Evolutionary conservation across 53 echinoderm and acorn worm species (phyloP), one percentile per base, ranked within the genome.

Genomic region (Holothuria scabra): DNA sequence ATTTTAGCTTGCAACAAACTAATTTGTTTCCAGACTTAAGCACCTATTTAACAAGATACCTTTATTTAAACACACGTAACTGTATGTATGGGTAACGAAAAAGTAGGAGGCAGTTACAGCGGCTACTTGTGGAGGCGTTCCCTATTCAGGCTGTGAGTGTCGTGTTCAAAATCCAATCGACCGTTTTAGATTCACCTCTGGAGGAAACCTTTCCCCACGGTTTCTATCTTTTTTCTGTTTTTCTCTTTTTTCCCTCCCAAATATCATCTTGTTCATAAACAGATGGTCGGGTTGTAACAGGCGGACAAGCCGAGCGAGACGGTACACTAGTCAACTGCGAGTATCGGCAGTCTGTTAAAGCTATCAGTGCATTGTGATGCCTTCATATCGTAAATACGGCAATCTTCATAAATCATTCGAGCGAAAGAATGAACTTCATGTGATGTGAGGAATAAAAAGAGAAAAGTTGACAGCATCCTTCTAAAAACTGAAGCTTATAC

Each of bases 321-420:
- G 72, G 72, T 46, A 72, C 46, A 46, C 44, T 72, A 44, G 37
- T 44, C 23, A 19, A 48, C 48, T 46, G 72, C 48, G 72, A 72
- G 72, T 72, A 48, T 14, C 12, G 46, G 14, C 23, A 46, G 72
- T 48, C 72, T 72, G 72, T 34, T 72, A 72, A 72, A 72, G 46
- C 72, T 48, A 72, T 72, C 72, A 72, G 72, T 52, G 52, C 2
- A 48, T 72, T 21, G 12, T 38, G 20, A 38, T 72, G 46, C 72
- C 72, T 46, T 44, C 72, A 44, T 72, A 72, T 44, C 72, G 72
- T 72, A 72, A 72, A 72, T 72, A 72, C 22, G 72, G 48, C 46
- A 26, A 44, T 72, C 72, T 72, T 72, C 44, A 26, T 48, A 46
- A 72, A 26, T 46, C 72, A 72, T 46, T 48, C 72, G 48, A 44